phyloP scores from a whole-genome alignment of 2,888 invertebrate genomes.

The Molanna angustata region DNA sequence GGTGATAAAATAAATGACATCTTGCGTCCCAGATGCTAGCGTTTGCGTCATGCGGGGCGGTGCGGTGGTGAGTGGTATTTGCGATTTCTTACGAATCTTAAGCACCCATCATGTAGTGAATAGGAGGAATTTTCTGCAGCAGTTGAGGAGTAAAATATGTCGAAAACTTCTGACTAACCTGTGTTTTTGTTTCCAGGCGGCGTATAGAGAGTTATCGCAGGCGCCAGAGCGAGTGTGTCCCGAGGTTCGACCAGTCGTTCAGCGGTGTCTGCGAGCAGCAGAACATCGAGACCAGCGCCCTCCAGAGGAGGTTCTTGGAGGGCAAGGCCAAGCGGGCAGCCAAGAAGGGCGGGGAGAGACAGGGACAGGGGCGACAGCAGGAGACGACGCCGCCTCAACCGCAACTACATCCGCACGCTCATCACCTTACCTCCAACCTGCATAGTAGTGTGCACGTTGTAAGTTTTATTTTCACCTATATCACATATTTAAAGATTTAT shows the following conservation, averaged over 20 bases:
- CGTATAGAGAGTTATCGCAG: slow-evolving; percentile 86
- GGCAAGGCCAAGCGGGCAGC: slow-evolving; percentile 85
- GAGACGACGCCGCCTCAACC: slow-evolving; percentile 42
- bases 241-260: slow-evolving; percentile 85
- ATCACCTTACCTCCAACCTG: slow-evolving; percentile 53
- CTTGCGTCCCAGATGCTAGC: no score
- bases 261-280: slow-evolving; percentile 87
- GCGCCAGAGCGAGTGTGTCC: slow-evolving; percentile 81
- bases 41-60: no score
- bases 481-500: no score
- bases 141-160: no score
- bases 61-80: no score
- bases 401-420: slow-evolving; percentile 46
- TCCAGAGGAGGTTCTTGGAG: slow-evolving; percentile 88
- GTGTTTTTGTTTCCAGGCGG: slow-evolving; percentile 50
- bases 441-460: slow-evolving; percentile 78
- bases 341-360: slow-evolving; percentile 66
- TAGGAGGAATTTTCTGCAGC: no score
- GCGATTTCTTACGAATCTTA: no score
- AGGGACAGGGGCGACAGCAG: slow-evolving; percentile 39
- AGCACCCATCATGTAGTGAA: no score
- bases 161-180: background rate
- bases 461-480: slow-evolving; percentile 44
- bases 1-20: no score
- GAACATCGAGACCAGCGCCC: slow-evolving; percentile 80